Evolutionary conservation across 2,888 invertebrate species (phyloP), one percentile per base, ranked within the genome.

Genomic region (Harmothoe impar): DNA sequence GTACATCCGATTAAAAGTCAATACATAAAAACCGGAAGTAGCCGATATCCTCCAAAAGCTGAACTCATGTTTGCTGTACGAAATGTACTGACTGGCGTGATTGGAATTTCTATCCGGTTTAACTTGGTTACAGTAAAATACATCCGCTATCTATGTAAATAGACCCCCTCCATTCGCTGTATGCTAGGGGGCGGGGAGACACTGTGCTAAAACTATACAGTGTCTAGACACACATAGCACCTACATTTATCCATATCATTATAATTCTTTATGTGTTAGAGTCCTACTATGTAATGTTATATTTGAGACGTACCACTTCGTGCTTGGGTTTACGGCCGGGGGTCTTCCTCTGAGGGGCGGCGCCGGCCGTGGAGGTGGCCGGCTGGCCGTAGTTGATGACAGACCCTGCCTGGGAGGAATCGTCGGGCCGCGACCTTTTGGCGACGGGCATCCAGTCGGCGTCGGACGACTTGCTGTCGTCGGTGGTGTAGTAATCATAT

Each of bases 361-460:
- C 17, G 31, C 33, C 68, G 31, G 29, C 68, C 17, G 78, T 77
- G 33, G 81, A 12, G 29, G 54, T 25, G 90, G 54, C 29, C 17
- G 86, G 25, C 77, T 77, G 68, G 0, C 52, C 51, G 35, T 51
- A 51, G 35, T 3, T 89, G 25, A 89, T 89, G 20, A 56, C 56
- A 5, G 89, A 56, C 77, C 0, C 17, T 5, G n/a, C 35, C 56
- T 25, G 72, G 29, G 17, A 23, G 17, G 5, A 0, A 12, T 62
- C 35, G 33, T 68, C 68, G 15, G 89, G 62, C 23, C 68, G 52
- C n/a, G 89, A 56, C 68, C 89, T 62, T 33, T 89, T 89, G 23
- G 89, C 89, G 20, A 68, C 72, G 52, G 90, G 90, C 78, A 81
- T 90, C 90, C 90, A 90, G 25, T 89, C 89, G 35, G 72, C 33